Evolutionary conservation across 64 coral and sea anemone species (phyloP).

Genomic region (Stichodactyla mertensii): DNA sequence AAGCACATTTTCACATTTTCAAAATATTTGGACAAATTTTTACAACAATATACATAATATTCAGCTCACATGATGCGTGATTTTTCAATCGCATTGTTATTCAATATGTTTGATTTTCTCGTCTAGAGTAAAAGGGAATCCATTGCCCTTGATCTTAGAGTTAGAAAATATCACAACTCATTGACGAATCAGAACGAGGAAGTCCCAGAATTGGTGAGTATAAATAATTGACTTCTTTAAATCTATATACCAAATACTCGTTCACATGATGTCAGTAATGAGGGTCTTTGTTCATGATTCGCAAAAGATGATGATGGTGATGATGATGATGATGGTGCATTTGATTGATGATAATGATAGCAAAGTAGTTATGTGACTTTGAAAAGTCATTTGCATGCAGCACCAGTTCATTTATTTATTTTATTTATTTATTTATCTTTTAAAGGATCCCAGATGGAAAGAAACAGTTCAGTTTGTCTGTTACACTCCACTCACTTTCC

Average conservation of each 20-base stretch:
- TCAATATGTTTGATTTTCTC: not conserved
- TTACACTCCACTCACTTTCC: slow-evolving; percentile 44
- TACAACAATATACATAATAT: not conserved
- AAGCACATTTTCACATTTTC: not conserved
- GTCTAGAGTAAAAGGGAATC: not conserved
- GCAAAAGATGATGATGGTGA: not conserved
- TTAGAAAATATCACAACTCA: slow-evolving; percentile 37
- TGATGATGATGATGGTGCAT: too few species aligned
- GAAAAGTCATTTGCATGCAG: too few species aligned
- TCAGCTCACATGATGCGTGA: not conserved
- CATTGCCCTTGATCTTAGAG: slow-evolving; percentile 28
- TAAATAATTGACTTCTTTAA: not conserved
- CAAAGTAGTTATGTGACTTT: too few species aligned
- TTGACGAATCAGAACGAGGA: slow-evolving; percentile 54
- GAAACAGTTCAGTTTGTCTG: slow-evolving; percentile 67
- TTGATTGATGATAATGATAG: too few species aligned
- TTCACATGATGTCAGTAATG: not conserved
- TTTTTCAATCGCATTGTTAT: not conserved
- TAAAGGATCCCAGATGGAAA: slow-evolving; percentile 53
- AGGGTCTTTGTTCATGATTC: not conserved
- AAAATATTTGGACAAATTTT: not conserved
- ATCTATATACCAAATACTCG: not conserved
- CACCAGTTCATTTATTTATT: not conserved
- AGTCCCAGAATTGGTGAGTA: slow-evolving; percentile 63
- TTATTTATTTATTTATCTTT: not conserved